Conservation (phyloP, 2,888 invertebrate genomes). For the Polydrusus cervinus region DNA sequence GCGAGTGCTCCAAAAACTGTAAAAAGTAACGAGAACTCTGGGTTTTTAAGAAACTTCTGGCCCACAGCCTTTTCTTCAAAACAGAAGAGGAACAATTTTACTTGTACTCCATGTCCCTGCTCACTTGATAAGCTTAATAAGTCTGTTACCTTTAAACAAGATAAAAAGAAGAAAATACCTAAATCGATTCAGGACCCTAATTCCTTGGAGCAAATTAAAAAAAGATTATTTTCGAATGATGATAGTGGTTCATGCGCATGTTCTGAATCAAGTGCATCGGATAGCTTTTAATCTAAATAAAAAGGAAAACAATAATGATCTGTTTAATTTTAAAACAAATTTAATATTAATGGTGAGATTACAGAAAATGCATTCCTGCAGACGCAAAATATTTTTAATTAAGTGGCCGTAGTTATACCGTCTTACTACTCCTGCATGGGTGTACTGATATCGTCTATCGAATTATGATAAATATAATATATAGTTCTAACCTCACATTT, state of each 20-base stretch:
- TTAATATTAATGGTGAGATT: too few species aligned
- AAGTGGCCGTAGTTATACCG: too few species aligned
- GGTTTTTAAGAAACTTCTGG: conserved; percentile 36
- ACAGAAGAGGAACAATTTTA: conserved; percentile 23
- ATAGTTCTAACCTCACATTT: too few species aligned
- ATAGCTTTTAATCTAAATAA: conserved; percentile 7
- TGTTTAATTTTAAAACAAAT: background rate
- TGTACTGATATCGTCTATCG: too few species aligned
- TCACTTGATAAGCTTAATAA: background rate
- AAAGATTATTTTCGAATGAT: conserved; percentile 9
- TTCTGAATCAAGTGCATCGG: background rate
- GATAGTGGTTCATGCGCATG: background rate
- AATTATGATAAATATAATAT: too few species aligned
- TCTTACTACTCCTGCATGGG: too few species aligned
- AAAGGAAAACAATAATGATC: background rate
- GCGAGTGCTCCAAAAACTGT: too few species aligned
- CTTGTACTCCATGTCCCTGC: conserved; percentile 14
- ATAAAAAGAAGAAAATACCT: background rate
- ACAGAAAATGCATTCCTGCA: too few species aligned
- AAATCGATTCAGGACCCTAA: too few species aligned
- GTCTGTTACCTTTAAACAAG: conserved; percentile 5
- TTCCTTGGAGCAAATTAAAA: conserved; percentile 15
- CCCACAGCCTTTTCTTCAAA: conserved; percentile 16
- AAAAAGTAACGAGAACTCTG: background rate
- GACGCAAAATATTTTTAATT: too few species aligned